These are phyloP conservation scores for Vidua chalybeata DNA, from an alignment of 2,113 vertebrate species.

Conservation along the genomic window DNA sequence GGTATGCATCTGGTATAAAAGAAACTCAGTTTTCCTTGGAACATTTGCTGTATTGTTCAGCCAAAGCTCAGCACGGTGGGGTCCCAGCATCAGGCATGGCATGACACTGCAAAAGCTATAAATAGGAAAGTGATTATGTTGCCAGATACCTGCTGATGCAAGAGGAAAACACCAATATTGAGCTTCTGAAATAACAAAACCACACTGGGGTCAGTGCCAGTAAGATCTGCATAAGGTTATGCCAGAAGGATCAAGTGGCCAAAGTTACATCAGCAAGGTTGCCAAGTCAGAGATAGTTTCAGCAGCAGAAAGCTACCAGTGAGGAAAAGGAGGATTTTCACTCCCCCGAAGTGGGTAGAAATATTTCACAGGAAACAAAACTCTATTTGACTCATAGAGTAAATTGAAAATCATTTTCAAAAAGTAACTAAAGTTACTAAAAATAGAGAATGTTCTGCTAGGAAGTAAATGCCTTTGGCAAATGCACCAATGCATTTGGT, in stretches of 20 bases:
- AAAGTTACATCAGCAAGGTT: neutral
- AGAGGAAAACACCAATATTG: neutral
- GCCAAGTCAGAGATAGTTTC: neutral
- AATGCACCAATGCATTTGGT: neutral
- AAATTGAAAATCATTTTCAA: neutral
- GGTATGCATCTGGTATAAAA: neutral
- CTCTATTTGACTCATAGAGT: neutral
- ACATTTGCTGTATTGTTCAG: neutral
- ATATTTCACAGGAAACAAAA: neutral
- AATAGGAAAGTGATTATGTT: neutral
- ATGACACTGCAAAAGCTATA: neutral
- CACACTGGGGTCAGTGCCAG: neutral
- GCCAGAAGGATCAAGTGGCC: neutral
- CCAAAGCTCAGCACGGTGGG: neutral
- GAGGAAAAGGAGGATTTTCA: neutral
- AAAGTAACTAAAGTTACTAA: neutral
- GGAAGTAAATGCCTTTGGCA: neutral
- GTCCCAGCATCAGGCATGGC: neutral
- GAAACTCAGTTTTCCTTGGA: neutral
- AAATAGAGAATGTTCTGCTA: neutral
- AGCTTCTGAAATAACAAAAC: neutral
- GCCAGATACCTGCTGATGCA: conserved; percentile 10
- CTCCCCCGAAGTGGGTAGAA: neutral
- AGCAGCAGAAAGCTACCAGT: neutral
- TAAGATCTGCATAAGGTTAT: neutral